Conservation (phyloP, 2,888 invertebrate species). For the Vanessa cardui region DNA sequence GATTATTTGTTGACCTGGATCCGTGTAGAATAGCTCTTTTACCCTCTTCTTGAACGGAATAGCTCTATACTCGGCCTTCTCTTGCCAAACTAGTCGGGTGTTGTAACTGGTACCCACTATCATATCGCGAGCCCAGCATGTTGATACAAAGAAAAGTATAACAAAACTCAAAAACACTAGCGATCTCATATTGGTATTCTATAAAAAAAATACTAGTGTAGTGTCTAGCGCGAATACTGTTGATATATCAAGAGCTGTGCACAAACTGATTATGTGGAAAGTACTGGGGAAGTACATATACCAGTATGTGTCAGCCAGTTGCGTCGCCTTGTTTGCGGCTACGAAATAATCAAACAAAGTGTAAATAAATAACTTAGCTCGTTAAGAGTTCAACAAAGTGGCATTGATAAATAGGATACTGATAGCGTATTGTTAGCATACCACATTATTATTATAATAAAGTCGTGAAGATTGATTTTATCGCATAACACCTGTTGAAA, state of each 20-base stretch:
- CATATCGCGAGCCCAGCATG: conserved; percentile 55
- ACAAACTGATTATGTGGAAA: conserved; percentile 19
- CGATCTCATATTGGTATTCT: conserved; percentile 52
- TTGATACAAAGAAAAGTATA: conserved; percentile 49
- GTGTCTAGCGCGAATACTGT: background rate
- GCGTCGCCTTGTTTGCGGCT: conserved; percentile 11
- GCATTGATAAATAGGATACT: conserved; percentile 33
- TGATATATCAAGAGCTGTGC: background rate
- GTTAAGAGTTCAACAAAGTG: conserved; percentile 30
- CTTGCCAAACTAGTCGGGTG: conserved; percentile 55
- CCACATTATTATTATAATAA: conserved; percentile 26
- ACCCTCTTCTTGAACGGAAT: conserved; percentile 67
- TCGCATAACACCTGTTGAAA: background rate
- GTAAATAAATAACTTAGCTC: conserved; percentile 20
- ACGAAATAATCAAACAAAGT: conserved; percentile 20
- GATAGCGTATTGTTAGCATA: conserved; percentile 18
- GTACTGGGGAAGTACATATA: conserved; percentile 15
- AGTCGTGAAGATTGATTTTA: conserved; percentile 21
- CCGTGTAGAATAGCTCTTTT: conserved; percentile 64
- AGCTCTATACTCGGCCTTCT: conserved; percentile 61
- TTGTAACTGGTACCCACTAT: conserved; percentile 62
- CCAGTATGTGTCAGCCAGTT: conserved; percentile 18
- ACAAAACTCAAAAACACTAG: conserved; percentile 50
- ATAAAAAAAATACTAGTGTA: background rate
- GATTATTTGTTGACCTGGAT: conserved; percentile 57